Base-by-base conservation (phyloP, 1,140 invertebrate species). In the Diuraphis noxia region DNA sequence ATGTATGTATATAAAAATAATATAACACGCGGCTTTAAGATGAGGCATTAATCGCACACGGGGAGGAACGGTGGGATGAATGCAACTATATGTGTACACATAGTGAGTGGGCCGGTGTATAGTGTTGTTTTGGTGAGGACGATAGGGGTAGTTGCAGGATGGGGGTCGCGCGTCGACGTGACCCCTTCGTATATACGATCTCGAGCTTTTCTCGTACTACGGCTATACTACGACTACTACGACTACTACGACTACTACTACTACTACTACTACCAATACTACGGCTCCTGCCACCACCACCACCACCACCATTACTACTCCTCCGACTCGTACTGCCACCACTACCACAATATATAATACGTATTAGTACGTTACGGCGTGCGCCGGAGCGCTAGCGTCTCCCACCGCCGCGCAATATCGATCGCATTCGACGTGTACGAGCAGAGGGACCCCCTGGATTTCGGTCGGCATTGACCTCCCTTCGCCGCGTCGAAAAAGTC, bases 381-480 rank as follows among this genome's bases (percentile, higher is more conserved):
- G 30, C 46, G 10, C 63, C 41, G n/a, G 40, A 41, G 88, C 89
- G 89, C 77, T 91, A 82, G 89, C 34, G 89, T 82, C 89, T 91
- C 88, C 25, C 25, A 34, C 77, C 72, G 43, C 88, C 41, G 34
- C 41, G 34, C n/a, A 46, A 6, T 91, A 91, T 91, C 89, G 89
- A 91, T 82, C 89, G 43, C 30, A 72, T 72, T 72, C 56, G 40
- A 38, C 36, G 86, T 52, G 36, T 72, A 63, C 21, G n/a, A 8
- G 8, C 77, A 36, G 36, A 43, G 34, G 34, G 34, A 19, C 77
- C 19, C 89, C 46, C 46, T 56, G 89, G 43, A 81, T 91, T 82
- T 49, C 77, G 13, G 89, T 91, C 89, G 77, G 10, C 63, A 40
- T 40, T 91, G 77, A 82, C 89, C 89, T 91, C 89, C 36, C 88